Conservation (phyloP, 2,888 invertebrate genomes). For the Cantharis rustica region DNA sequence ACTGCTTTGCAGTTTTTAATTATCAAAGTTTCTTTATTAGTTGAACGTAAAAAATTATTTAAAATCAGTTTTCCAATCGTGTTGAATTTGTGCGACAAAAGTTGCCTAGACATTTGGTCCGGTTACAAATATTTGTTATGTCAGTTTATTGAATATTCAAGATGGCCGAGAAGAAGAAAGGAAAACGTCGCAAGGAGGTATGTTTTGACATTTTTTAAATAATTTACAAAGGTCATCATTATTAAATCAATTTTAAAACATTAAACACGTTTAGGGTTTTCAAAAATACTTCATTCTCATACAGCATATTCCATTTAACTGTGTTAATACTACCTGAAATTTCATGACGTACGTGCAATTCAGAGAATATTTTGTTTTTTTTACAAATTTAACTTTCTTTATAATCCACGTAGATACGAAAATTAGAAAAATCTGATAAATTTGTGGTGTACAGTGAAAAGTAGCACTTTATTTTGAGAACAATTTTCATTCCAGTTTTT, state of each 20-base stretch:
- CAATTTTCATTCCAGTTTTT: not conserved
- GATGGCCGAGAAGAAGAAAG: constrained; percentile 69
- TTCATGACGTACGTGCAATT: not conserved
- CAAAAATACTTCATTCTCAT: not conserved
- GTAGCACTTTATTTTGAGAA: not conserved
- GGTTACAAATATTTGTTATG: not conserved
- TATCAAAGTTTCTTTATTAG: not conserved
- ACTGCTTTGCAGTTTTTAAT: not conserved
- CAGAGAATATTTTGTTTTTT: not conserved
- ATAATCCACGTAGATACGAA: not conserved
- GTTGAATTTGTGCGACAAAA: not conserved
- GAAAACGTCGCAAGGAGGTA: constrained; percentile 68
- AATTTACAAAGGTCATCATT: not conserved
- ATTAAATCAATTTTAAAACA: not conserved
- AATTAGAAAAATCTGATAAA: not conserved
- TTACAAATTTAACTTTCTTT: not conserved
- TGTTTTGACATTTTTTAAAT: constrained; percentile 41
- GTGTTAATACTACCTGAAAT: not conserved
- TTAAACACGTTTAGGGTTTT: not conserved
- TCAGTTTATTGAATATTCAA: constrained; percentile 40
- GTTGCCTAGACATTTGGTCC: not conserved
- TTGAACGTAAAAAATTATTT: not conserved
- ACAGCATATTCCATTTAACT: not conserved
- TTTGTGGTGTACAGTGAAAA: not conserved
- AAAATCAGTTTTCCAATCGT: not conserved